phyloP scores from a whole-genome alignment of 2,888 invertebrate genomes.

The Acanthosepion lycidas region DNA sequence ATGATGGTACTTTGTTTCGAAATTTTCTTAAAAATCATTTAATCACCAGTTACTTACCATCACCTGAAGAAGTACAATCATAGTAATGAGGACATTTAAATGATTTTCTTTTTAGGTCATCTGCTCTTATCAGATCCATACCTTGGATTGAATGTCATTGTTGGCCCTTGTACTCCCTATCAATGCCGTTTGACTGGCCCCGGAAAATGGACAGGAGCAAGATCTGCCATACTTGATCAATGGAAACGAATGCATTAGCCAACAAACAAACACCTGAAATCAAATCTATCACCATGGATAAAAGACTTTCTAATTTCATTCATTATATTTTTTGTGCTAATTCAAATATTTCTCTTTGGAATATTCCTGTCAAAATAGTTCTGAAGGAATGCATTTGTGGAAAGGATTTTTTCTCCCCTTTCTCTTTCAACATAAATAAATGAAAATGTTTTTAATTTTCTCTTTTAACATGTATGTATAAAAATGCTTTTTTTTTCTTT shows the following conservation, averaged over 20 bases:
- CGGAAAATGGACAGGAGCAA: constrained; percentile 74
- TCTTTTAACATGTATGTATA: too few relatives aligned
- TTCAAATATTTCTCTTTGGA: background rate
- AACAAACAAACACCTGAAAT: constrained; percentile 44
- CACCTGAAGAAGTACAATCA: too few relatives aligned
- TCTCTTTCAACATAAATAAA: background rate
- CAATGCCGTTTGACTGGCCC: constrained; percentile 74
- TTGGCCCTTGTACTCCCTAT: constrained; percentile 72
- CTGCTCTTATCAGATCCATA: constrained; percentile 55
- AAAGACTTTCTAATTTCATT: background rate
- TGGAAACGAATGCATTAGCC: constrained; percentile 63
- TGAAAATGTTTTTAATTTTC: too few relatives aligned
- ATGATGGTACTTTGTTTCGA: too few relatives aligned
- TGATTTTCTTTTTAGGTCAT: background rate
- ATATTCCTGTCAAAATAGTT: background rate
- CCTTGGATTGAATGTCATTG: constrained; percentile 64
- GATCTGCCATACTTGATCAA: constrained; percentile 73
- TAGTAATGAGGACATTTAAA: too few relatives aligned
- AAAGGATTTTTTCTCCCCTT: background rate
- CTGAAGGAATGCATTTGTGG: background rate
- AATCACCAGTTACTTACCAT: too few relatives aligned
- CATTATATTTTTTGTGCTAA: too few relatives aligned
- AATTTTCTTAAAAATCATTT: too few relatives aligned
- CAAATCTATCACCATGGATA: background rate
- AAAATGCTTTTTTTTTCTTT: too few relatives aligned